A percentile compares a stretch with the other conserved stretches of the same genome.
These are phyloP conservation scores for Rhinoderma darwinii DNA, from an alignment of 2,113 vertebrate species.

Conservation along the genomic window DNA sequence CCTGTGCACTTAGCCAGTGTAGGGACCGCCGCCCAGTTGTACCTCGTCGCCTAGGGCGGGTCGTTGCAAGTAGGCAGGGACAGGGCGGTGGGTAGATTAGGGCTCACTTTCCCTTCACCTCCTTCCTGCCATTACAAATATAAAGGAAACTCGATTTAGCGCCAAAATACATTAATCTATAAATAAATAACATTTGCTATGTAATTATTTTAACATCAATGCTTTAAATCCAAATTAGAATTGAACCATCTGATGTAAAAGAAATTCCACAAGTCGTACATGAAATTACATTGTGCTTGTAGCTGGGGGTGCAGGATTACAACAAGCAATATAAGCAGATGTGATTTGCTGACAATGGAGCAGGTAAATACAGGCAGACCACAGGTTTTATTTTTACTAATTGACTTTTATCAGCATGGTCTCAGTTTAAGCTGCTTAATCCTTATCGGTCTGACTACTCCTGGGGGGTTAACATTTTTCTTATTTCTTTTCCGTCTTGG, in stretches of 20 bases:
- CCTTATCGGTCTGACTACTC: neutral
- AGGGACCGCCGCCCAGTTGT: no score
- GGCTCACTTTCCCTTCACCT: no score
- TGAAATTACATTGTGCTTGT: constrained; percentile 17
- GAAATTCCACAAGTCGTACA: neutral
- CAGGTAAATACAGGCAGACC: constrained; percentile 50
- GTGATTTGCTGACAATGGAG: constrained; percentile 41
- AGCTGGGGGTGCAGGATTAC: constrained; percentile 27
- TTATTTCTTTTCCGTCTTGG: constrained; percentile 13
- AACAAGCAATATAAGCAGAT: constrained; percentile 28
- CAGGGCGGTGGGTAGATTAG: no score
- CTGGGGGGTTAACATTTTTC: neutral
- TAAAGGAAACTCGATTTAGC: neutral
- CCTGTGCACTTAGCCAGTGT: no score
- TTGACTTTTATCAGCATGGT: constrained; percentile 58
- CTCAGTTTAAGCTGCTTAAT: constrained; percentile 56
- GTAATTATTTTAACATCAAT: neutral
- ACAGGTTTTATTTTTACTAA: constrained; percentile 56
- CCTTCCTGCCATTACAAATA: no score
- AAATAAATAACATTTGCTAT: neutral
- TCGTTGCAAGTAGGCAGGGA: no score
- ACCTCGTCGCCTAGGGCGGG: no score
- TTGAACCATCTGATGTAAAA: neutral
- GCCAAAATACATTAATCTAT: neutral
- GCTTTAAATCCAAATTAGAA: neutral